Evolutionary conservation across 2,888 invertebrate species (phyloP).

Genomic region (Clunio marinus): DNA sequence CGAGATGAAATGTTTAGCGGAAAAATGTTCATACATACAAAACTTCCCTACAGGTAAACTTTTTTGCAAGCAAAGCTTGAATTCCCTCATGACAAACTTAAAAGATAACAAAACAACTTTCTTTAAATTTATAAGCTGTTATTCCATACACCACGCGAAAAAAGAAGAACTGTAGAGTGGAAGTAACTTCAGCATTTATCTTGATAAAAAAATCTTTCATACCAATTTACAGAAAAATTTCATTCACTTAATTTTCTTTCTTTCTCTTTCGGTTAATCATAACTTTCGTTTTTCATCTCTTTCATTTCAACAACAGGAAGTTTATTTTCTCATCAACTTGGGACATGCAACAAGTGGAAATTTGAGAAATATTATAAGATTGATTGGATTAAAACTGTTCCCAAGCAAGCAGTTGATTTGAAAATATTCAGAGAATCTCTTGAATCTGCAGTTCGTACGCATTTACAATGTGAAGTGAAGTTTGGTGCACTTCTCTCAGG

Average conservation of each 20-base stretch:
- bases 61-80: background rate
- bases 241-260: background rate
- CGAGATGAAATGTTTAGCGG: slow-evolving; percentile 50
- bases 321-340: slow-evolving; percentile 40
- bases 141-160: background rate
- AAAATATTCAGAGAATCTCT: slow-evolving; percentile 44
- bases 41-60: slow-evolving; percentile 48
- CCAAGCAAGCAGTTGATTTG: slow-evolving; percentile 45
- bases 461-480: slow-evolving; percentile 50
- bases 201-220: slow-evolving; percentile 33
- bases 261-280: slow-evolving; percentile 2
- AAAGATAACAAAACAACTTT: background rate
- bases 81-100: background rate
- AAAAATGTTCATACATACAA: slow-evolving; percentile 45
- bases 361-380: slow-evolving; percentile 45
- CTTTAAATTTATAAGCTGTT: slow-evolving; percentile 9
- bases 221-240: slow-evolving; percentile 25
- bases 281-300: no score
- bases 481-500: slow-evolving; percentile 50
- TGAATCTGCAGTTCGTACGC: slow-evolving; percentile 49
- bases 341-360: slow-evolving; percentile 44
- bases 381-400: slow-evolving; percentile 45
- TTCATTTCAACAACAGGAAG: slow-evolving; percentile 27
- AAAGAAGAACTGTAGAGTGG: background rate
- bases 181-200: slow-evolving; percentile 14